Percentiles rank a stretch among this genome's conserved stretches.
Conservation (phyloP, 1,140 invertebrate species). For the Orius insidiosus region DNA sequence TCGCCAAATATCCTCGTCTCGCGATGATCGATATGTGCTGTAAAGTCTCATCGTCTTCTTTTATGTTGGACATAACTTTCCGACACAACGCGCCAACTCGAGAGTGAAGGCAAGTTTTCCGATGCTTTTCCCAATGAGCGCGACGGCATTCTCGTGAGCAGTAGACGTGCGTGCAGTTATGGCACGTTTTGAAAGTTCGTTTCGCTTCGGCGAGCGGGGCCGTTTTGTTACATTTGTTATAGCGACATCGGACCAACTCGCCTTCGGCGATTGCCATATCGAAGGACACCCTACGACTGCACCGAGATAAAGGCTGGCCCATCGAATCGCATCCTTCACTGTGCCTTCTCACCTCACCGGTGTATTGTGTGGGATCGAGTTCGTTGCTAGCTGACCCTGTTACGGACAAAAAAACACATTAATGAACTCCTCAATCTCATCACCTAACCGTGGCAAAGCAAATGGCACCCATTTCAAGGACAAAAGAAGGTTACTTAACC, state of each 20-base stretch:
- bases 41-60: slow-evolving; percentile 60
- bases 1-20: slow-evolving; percentile 54
- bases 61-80: slow-evolving; percentile 71
- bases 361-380: slow-evolving; percentile 1
- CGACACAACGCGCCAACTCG: slow-evolving; percentile 71
- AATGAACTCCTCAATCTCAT: too few relatives aligned
- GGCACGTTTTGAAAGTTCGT: slow-evolving; percentile 68
- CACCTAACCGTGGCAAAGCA: too few relatives aligned
- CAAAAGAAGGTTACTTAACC: too few relatives aligned
- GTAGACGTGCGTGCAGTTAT: slow-evolving; percentile 80
- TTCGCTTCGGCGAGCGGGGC: slow-evolving; percentile 45
- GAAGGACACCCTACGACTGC: slow-evolving; percentile 27
- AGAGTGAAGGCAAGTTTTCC: slow-evolving; percentile 75
- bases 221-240: slow-evolving; percentile 47
- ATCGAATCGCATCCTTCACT: slow-evolving; percentile 16
- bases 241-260: slow-evolving; percentile 48
- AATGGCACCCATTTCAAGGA: too few relatives aligned
- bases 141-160: slow-evolving; percentile 69
- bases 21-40: slow-evolving; percentile 63
- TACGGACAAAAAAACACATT: not conserved
- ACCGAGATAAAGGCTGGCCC: slow-evolving; percentile 6
- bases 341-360: slow-evolving; percentile 15
- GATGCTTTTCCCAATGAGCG: slow-evolving; percentile 79
- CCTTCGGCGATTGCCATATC: slow-evolving; percentile 25
- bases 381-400: slow-evolving; percentile 12